Evolutionary conservation across 2,113 vertebrate species (phyloP).

Genomic region (Pelodiscus sinensis): DNA sequence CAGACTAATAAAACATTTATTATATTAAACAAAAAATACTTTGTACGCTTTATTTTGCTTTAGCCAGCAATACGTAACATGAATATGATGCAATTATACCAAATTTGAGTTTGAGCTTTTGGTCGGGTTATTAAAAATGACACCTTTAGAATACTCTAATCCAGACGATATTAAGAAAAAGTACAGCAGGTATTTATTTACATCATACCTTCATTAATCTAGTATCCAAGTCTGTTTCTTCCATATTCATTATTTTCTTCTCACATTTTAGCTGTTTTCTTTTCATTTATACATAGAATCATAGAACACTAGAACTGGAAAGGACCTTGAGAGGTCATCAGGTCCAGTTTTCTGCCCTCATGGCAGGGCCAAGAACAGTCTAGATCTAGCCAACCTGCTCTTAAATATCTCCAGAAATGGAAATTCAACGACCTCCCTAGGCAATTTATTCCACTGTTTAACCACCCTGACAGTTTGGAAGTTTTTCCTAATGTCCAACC

Average conservation of each 20-base stretch:
- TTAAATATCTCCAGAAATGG: too few relatives aligned
- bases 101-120: background rate
- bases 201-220: background rate
- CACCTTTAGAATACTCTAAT: background rate
- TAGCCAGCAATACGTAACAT: background rate
- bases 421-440: too few relatives aligned
- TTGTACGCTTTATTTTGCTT: background rate
- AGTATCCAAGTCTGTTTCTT: background rate
- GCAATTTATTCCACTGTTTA: too few relatives aligned
- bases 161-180: accelerated
- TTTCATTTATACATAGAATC: background rate
- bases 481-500: too few relatives aligned
- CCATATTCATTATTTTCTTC: constrained; percentile 2
- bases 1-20: background rate
- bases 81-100: background rate
- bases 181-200: background rate
- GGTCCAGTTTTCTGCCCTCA: too few relatives aligned
- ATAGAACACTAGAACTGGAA: too few relatives aligned
- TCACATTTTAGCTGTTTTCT: background rate
- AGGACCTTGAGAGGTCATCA: too few relatives aligned
- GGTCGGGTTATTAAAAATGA: background rate
- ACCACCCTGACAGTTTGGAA: too few relatives aligned
- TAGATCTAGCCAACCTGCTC: too few relatives aligned
- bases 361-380: too few relatives aligned
- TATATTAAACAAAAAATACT: background rate